Evolutionary conservation across 2,113 vertebrate genomes (phyloP).

Genomic region (Lepisosteus osseus): DNA sequence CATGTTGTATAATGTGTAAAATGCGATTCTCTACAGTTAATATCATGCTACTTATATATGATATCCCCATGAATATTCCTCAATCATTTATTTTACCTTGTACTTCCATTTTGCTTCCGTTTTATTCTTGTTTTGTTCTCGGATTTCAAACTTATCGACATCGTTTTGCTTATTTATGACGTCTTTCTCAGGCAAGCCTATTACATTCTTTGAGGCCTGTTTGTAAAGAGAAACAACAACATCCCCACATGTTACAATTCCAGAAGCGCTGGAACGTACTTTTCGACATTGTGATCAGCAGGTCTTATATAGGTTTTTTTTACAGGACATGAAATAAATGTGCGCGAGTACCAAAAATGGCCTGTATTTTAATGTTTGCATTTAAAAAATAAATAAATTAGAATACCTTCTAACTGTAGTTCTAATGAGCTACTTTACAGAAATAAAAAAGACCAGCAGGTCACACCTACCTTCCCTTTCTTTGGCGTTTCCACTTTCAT

Average conservation of each 20-base stretch:
- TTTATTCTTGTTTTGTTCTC: conserved; percentile 94
- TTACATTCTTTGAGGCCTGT: conserved; percentile 82
- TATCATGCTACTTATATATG: too few relatives aligned
- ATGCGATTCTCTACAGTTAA: too few relatives aligned
- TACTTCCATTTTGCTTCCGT: conserved; percentile 98
- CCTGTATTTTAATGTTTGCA: too few relatives aligned
- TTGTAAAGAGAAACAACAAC: conserved; percentile 9
- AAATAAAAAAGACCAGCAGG: too few relatives aligned
- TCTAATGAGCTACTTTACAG: too few relatives aligned
- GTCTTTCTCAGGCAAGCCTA: conserved; percentile 82
- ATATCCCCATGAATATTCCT: neutral
- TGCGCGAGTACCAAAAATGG: too few relatives aligned
- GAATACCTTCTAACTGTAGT: too few relatives aligned
- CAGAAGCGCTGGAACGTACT: neutral
- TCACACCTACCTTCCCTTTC: conserved; percentile 79
- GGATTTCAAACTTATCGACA: conserved; percentile 84
- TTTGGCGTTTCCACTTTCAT: conserved; percentile 93
- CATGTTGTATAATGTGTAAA: too few relatives aligned
- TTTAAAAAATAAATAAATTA: too few relatives aligned
- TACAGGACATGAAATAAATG: too few relatives aligned
- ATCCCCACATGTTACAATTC: neutral
- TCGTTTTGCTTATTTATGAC: conserved; percentile 76
- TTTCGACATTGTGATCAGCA: too few relatives aligned
- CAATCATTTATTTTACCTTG: conserved; percentile 73
- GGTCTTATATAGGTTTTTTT: too few relatives aligned